Conservation (phyloP, 2,888 invertebrate species). For the Hyalella azteca region DNA sequence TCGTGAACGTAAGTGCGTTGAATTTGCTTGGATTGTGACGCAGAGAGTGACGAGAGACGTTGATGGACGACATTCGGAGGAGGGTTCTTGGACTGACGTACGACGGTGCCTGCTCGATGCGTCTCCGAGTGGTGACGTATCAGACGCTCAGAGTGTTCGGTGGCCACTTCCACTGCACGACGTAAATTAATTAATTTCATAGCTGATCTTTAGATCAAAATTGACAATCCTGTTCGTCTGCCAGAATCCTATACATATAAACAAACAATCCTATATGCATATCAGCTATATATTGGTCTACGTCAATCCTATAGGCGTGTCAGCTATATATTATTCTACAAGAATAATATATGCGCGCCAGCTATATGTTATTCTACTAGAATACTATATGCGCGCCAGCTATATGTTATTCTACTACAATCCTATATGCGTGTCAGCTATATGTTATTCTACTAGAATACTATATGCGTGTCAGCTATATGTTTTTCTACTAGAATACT, state of each 20-base stretch:
- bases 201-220: background rate
- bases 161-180: constrained; percentile 11
- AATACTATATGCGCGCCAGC: too few relatives aligned
- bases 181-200: background rate
- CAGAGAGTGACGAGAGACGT: background rate
- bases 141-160: background rate
- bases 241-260: background rate
- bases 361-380: too few relatives aligned
- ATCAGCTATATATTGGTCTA: background rate
- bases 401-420: too few relatives aligned
- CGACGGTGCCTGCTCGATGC: background rate
- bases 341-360: too few relatives aligned
- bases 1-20: background rate
- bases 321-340: too few relatives aligned
- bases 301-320: background rate
- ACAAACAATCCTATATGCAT: background rate
- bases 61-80: background rate
- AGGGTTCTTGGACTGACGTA: background rate
- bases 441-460: too few relatives aligned
- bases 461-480: too few relatives aligned
- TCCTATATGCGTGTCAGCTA: too few relatives aligned
- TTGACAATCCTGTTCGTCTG: background rate
- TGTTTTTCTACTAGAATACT: too few relatives aligned
- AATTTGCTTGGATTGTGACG: background rate
- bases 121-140: background rate